Evolutionary conservation across 2,113 vertebrate genomes (phyloP).

Genomic region (Tetraodon nigroviridis): DNA sequence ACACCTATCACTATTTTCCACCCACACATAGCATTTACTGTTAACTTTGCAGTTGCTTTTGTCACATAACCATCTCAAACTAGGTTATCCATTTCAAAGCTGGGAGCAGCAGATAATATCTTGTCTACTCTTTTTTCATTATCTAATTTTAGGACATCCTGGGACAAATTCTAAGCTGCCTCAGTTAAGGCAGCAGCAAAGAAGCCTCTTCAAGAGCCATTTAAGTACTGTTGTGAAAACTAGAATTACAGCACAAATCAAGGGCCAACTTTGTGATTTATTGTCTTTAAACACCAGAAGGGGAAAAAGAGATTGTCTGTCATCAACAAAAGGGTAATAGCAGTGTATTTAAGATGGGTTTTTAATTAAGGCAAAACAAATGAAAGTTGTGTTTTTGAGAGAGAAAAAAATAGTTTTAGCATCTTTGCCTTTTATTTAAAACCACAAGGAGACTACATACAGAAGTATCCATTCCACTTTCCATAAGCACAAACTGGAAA

Average conservation of each 20-base stretch:
- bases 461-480: constrained; percentile 49
- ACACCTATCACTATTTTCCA: constrained; percentile 5
- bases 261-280: constrained; percentile 41
- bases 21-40: background rate
- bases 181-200: constrained; percentile 10
- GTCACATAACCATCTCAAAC: too few species aligned
- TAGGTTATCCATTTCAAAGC: too few species aligned
- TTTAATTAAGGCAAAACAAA: constrained; percentile 3
- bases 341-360: background rate
- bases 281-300: constrained; percentile 4
- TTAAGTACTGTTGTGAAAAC: constrained; percentile 54
- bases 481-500: constrained; percentile 41
- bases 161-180: constrained; percentile 17
- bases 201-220: constrained; percentile 37
- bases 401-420: background rate
- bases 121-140: constrained; percentile 30
- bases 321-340: background rate
- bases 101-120: too few species aligned
- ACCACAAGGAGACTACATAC: constrained; percentile 40
- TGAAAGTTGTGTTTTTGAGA: background rate
- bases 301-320: too few species aligned
- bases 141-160: constrained; percentile 44
- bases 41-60: too few species aligned
- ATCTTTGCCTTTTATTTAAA: constrained; percentile 34
- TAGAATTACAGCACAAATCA: constrained; percentile 64